Conservation (phyloP, 2,888 invertebrate genomes). For the Trichogramma evanescens region DNA sequence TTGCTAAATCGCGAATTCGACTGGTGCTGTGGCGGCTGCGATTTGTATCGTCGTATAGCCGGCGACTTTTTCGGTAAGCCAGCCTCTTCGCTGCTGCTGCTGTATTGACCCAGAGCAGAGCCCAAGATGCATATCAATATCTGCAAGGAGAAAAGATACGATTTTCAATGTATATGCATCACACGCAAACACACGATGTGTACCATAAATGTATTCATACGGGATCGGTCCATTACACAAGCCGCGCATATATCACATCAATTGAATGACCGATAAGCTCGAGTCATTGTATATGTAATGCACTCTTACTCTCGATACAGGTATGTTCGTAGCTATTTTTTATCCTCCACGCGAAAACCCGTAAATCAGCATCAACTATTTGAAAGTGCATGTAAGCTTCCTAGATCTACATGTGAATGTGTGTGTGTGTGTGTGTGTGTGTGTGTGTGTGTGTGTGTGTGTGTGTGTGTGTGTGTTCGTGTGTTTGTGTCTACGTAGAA, state of each 20-base stretch:
- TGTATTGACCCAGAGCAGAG: slow-evolving; percentile 29
- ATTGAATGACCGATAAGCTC: neutral
- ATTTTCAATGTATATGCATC: neutral
- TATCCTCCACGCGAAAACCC: neutral
- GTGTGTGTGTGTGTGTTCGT: neutral
- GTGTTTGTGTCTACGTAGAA: neutral
- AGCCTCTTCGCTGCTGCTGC: neutral
- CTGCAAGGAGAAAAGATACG: slow-evolving; percentile 23
- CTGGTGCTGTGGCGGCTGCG: neutral
- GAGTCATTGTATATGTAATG: neutral
- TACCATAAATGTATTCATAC: neutral
- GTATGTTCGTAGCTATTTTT: neutral
- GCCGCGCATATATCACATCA: neutral
- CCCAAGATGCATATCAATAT: slow-evolving; percentile 30
- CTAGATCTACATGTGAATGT: neutral
- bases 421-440: neutral
- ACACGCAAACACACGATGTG: too few relatives aligned
- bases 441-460: neutral
- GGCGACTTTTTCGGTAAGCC: slow-evolving; percentile 8
- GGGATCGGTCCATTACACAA: neutral
- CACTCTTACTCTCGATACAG: neutral
- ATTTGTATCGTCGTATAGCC: slow-evolving; percentile 6
- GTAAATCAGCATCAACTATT: neutral
- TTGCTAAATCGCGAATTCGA: neutral
- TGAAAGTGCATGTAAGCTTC: too few relatives aligned